Percentiles rank a stretch among this genome's conserved stretches.
These are phyloP conservation scores for Tringa solitaria DNA, from an alignment of 2,113 vertebrate genomes.

Conservation along the genomic window DNA sequence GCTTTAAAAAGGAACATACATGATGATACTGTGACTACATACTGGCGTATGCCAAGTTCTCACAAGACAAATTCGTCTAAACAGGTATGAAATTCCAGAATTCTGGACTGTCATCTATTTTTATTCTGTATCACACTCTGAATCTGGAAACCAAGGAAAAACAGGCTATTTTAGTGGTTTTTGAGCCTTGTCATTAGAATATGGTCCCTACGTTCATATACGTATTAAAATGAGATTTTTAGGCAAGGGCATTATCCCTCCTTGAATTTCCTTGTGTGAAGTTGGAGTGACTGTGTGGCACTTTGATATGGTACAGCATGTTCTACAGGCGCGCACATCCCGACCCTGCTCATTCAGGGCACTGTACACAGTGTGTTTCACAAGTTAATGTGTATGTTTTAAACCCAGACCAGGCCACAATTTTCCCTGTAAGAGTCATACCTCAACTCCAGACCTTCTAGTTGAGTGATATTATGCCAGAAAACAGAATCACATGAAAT, in stretches of 20 bases:
- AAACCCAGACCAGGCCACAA: neutral
- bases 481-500: neutral
- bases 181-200: neutral
- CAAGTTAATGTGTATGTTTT: neutral
- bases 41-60: neutral
- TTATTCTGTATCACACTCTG: neutral
- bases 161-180: neutral
- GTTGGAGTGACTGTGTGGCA: neutral
- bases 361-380: neutral
- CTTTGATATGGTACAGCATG: neutral
- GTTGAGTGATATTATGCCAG: neutral
- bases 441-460: neutral
- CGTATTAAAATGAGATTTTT: neutral
- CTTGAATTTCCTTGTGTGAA: neutral
- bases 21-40: neutral
- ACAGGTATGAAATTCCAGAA: neutral
- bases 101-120: neutral
- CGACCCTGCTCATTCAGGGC: accelerated
- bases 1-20: neutral
- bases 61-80: neutral
- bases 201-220: neutral
- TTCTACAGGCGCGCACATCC: neutral
- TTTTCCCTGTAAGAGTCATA: neutral
- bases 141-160: neutral
- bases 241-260: neutral